Evolutionary conservation across 2,797 vertebrate species (phyloP).

Genomic region (Dromococcyx pavoninus): DNA sequence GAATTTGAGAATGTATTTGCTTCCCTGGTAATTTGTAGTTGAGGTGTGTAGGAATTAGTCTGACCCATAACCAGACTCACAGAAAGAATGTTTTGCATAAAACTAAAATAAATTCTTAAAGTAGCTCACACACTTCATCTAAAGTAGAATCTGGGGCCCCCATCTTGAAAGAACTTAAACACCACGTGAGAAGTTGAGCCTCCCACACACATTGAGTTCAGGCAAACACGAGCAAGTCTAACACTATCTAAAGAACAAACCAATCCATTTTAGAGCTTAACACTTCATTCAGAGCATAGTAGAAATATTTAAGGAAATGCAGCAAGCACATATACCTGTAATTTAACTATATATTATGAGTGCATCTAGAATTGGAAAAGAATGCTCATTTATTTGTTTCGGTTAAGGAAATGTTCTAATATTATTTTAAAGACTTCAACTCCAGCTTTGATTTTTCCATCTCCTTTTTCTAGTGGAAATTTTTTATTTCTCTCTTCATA

Average conservation of each 20-base stretch:
- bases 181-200: neutral
- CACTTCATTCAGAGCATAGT: neutral
- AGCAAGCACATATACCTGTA: neutral
- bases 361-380: neutral
- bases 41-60: neutral
- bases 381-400: neutral
- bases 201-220: constrained; percentile 12
- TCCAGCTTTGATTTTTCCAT: neutral
- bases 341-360: neutral
- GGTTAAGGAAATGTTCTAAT: neutral
- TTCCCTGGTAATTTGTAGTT: constrained; percentile 7
- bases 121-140: constrained; percentile 10
- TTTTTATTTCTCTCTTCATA: neutral
- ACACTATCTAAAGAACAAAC: neutral
- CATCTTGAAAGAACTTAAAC: constrained; percentile 8
- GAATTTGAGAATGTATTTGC: constrained; percentile 64
- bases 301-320: neutral
- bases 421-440: neutral
- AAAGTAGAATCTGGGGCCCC: neutral
- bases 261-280: neutral
- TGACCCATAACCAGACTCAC: neutral
- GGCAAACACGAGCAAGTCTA: neutral
- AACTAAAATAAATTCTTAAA: constrained; percentile 11
- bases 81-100: constrained; percentile 7
- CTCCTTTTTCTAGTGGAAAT: neutral